Conservation (phyloP, 2,113 vertebrate genomes). For the Oreochromis spilurus region DNA sequence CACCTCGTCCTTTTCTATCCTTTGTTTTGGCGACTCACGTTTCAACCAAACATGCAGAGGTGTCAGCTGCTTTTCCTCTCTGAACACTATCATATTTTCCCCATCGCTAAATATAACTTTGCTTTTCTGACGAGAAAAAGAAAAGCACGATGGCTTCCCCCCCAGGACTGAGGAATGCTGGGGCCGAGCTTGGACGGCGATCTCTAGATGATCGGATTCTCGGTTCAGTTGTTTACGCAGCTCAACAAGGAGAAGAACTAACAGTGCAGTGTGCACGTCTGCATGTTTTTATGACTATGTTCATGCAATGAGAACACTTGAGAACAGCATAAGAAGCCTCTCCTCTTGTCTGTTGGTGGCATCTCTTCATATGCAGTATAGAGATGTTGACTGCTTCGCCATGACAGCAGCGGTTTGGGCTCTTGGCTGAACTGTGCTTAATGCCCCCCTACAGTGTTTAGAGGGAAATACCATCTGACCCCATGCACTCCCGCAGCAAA, state of each 20-base stretch:
- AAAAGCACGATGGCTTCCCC: constrained; percentile 19
- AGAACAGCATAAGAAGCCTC: background rate
- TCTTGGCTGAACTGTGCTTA: constrained; percentile 29
- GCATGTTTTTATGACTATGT: background rate
- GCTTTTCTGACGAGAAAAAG: constrained; percentile 19
- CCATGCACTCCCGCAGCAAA: constrained; percentile 7
- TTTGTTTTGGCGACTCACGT: background rate
- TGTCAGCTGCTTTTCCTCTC: constrained; percentile 6
- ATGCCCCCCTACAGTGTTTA: constrained; percentile 37
- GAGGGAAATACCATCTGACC: constrained; percentile 52
- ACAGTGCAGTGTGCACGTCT: background rate
- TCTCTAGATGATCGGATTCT: background rate
- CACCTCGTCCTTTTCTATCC: background rate
- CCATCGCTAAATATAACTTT: constrained; percentile 37
- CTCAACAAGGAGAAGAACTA: background rate
- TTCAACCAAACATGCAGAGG: background rate
- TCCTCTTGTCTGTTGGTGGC: background rate
- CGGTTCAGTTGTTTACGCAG: background rate
- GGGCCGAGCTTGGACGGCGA: background rate
- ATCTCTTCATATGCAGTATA: background rate
- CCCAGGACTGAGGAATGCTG: constrained; percentile 20
- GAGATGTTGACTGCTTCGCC: constrained; percentile 22
- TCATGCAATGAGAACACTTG: background rate
- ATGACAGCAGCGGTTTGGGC: constrained; percentile 6
- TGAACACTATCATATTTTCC: constrained; percentile 34